Evolutionary conservation across 2,113 vertebrate genomes (phyloP).

Genomic region (Bothrops jararaca): DNA sequence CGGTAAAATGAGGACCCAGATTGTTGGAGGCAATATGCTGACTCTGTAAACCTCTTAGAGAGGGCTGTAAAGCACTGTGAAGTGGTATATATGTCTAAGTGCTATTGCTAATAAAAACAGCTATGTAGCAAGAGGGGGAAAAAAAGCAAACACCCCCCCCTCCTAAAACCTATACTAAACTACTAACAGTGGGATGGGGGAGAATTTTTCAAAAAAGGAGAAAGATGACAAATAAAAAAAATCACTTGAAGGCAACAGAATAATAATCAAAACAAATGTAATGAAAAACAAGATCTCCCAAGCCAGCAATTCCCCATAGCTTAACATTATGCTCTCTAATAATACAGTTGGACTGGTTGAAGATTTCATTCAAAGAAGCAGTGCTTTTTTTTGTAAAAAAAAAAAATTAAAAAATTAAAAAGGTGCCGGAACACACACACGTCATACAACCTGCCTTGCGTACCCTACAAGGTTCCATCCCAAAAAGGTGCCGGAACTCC

Average conservation of each 20-base stretch:
- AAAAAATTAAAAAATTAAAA: too few relatives aligned
- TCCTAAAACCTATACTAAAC: not conserved
- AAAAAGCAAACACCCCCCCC: not conserved
- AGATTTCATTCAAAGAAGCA: not conserved
- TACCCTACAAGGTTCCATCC: too few relatives aligned
- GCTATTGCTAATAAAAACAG: not conserved
- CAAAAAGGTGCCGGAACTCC: too few relatives aligned
- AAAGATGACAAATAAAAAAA: not conserved
- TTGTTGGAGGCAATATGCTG: too few relatives aligned
- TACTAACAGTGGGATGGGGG: not conserved
- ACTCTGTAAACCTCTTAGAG: too few relatives aligned
- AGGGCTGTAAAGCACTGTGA: too few relatives aligned
- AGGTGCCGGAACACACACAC: too few relatives aligned
- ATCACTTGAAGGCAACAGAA: not conserved
- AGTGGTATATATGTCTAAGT: too few relatives aligned
- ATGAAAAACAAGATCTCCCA: not conserved
- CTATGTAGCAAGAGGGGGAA: not conserved
- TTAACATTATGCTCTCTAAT: not conserved
- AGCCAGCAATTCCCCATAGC: not conserved
- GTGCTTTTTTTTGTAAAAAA: too few relatives aligned
- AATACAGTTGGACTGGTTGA: not conserved
- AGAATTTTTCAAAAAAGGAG: not conserved
- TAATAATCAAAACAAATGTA: not conserved
- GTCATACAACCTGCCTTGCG: too few relatives aligned
- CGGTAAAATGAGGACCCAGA: too few relatives aligned